Base-by-base conservation (phyloP, 23 tunicate genomes). In the Clavelina lepadiformis region DNA sequence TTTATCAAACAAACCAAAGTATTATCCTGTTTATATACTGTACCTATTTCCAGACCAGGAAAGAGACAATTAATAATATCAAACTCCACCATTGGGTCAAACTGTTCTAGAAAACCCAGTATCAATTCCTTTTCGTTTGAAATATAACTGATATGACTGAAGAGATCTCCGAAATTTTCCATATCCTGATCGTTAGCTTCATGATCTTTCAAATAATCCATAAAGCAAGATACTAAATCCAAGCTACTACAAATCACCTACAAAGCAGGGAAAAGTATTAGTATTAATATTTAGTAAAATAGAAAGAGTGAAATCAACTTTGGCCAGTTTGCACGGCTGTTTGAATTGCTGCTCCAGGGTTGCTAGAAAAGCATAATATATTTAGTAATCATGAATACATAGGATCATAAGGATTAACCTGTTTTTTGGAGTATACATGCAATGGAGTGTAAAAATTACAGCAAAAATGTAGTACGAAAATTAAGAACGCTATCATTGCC, bases 51-150 rank as follows among this genome's bases (percentile, higher is more conserved):
- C 27, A 86, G 21, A 21, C 80, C 75, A 26, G 95, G 76, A 56
- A 76, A 33, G 2, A 86, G 69, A 47, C 77, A 24, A 56, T 86
- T 66, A 52, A 78, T 74, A 44, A 79, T 36, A 25, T 28, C 66
- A 3, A 67, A 58, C 44, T 77, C 80, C 0, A 66, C 52, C 72
- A 66, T 77, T 22, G 95, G 95, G 29, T 86, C 95, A 72, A 76
- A 86, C 26, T 86, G 95, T 37, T 86, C 95, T 57, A 86, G 41
- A 31, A 86, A 26, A 33, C 76, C 75, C 34, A 86, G 56, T 35
- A 71, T 23, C 7, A 86, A 24, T 64, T 86, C 95, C 30, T 77
- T 77, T 1, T 75, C 57, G 50, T 63, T 68, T 4, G 78, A 61
- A n/a, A 24, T 32, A 24, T 74, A 25, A 3, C 80, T 52, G 25